Evolutionary conservation across 2,888 invertebrate species (phyloP), one percentile per base, ranked within the genome.

Genomic region (Opisthograptis luteolata): DNA sequence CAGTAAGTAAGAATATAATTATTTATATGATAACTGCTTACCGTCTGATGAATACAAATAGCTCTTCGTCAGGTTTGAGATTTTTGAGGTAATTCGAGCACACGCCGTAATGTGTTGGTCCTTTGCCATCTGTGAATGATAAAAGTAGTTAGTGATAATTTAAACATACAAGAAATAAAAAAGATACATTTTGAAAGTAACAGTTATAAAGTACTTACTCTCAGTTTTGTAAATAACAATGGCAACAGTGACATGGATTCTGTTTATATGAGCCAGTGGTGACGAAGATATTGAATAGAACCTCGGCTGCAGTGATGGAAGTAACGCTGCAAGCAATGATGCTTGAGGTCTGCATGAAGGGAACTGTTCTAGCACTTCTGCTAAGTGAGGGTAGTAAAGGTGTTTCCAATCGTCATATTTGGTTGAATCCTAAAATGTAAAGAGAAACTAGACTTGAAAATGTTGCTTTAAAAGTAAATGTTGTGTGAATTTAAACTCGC

Each of bases 241-340:
- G 32, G 98, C 97, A 4, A 98, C 97, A 0, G 98, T 98, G 34
- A 97, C 85, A 75, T 98, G 97, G 13, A 98, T 94, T 75, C 96
- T 94, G 34, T 94, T 93, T 0, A 92, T 92, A 72, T 95, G 93
- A 8, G 94, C 93, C 2, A 93, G 78, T 0, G 96, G 95, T 6
- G 97, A 96, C 0, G 98, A 98, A 1, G 98, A 98, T 69, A 98
- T 97, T 30, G 97, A 97, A 85, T 98, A 98, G 84, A 97, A 98
- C 64, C 98, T 92, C 2, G 98, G 97, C 73, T 98, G 98, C 24
- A 98, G 84, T 0, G 96, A 92, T 15, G 96, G 96, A 20, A 98
- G 85, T 73, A 98, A 94, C 0, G 96, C 94, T 22, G 97, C 92
- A 3, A 98, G 90, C 12, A 98, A 82, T 0, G 97, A 94, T 0